phyloP scores from a whole-genome alignment of 1,140 invertebrate species.

The Bombus pyrosoma region DNA sequence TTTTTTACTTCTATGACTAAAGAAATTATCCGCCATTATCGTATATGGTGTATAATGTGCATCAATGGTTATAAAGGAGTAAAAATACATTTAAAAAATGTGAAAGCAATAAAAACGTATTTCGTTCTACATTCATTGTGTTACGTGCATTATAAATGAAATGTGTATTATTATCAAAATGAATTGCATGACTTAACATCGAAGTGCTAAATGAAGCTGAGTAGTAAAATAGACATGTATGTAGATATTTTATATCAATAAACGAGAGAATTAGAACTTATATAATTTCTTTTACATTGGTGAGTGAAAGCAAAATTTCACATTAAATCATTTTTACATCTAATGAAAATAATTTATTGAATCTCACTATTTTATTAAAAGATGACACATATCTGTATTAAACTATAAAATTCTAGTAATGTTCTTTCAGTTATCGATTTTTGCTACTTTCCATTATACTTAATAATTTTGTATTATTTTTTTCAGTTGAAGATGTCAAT shows the following conservation, averaged over 20 bases:
- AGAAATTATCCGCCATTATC: slow-evolving; percentile 40
- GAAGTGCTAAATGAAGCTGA: slow-evolving; percentile 16
- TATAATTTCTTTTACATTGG: slow-evolving; percentile 24
- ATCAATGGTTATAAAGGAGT: slow-evolving; percentile 13
- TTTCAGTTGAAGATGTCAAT: slow-evolving; percentile 80
- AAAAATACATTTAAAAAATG: slow-evolving; percentile 27
- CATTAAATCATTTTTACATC: background rate
- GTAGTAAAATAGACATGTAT: slow-evolving; percentile 31
- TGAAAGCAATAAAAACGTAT: slow-evolving; percentile 15
- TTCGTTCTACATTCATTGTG: slow-evolving; percentile 5
- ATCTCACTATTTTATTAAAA: background rate
- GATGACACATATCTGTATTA: background rate
- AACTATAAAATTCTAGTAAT: background rate
- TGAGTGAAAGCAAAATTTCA: slow-evolving; percentile 9
- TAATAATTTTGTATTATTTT: slow-evolving; percentile 21
- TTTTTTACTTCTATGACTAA: slow-evolving; percentile 38
- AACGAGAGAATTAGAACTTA: slow-evolving; percentile 16
- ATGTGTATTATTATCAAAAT: slow-evolving; percentile 1
- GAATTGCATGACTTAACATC: slow-evolving; percentile 17
- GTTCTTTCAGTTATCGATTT: background rate
- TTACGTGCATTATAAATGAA: slow-evolving; percentile 8
- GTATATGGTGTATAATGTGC: slow-evolving; percentile 30
- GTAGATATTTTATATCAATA: slow-evolving; percentile 20
- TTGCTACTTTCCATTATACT: background rate
- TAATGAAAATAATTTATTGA: background rate